phyloP scores from a whole-genome alignment of 2,888 invertebrate species.

The Lepidochrysops patricia region DNA sequence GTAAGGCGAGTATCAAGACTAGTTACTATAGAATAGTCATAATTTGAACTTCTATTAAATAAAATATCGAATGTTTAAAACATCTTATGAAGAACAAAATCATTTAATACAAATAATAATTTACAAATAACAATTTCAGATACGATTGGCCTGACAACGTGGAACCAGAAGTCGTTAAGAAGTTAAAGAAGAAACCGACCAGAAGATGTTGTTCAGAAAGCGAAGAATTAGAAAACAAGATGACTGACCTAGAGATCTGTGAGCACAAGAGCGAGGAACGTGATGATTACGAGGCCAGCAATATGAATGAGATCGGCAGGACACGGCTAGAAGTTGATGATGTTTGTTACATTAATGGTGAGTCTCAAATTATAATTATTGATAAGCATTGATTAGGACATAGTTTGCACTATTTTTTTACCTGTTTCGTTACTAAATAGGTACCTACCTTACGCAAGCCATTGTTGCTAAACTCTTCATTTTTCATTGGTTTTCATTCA shows the following conservation, averaged over 20 bases:
- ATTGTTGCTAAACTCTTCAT: too few species aligned
- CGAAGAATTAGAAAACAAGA: conserved; percentile 28
- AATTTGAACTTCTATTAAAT: too few species aligned
- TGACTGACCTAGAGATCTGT: conserved; percentile 22
- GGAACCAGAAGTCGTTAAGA: conserved; percentile 55
- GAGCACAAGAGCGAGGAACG: conserved; percentile 28
- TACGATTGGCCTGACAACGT: conserved; percentile 84
- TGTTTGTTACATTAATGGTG: conserved; percentile 97
- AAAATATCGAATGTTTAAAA: neutral
- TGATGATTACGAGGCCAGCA: conserved; percentile 48
- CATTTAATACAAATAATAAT: too few species aligned
- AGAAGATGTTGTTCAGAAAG: conserved; percentile 38
- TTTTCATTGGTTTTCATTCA: too few species aligned
- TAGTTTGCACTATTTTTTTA: neutral
- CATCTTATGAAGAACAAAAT: neutral
- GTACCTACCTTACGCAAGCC: too few species aligned
- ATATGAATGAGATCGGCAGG: conserved; percentile 79
- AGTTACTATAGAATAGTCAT: too few species aligned
- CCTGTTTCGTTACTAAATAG: too few species aligned
- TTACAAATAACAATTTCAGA: conserved; percentile 41
- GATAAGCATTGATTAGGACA: neutral
- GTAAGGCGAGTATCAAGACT: conserved; percentile 59
- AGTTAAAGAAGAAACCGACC: conserved; percentile 37
- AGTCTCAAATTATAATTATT: conserved; percentile 27
- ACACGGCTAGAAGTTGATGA: conserved; percentile 81